phyloP scores from a whole-genome alignment of 2,797 vertebrate species.

The Chromobotia macracanthus region DNA sequence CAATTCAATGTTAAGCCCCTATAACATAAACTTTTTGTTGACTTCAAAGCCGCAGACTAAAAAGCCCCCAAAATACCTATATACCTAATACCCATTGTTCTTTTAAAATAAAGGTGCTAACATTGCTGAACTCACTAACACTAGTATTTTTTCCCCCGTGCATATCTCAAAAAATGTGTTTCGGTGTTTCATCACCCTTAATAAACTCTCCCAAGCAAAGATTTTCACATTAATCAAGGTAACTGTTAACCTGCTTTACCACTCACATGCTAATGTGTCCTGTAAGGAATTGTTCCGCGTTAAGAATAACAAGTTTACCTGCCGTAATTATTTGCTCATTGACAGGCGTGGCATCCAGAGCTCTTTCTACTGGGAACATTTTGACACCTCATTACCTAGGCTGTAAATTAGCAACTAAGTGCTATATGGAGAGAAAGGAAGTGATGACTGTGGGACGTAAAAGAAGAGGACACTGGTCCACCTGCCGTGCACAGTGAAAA shows the following conservation, averaged over 20 bases:
- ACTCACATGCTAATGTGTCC: constrained; percentile 41
- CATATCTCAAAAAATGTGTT: neutral
- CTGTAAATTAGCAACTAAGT: constrained; percentile 47
- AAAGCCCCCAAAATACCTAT: too few relatives aligned
- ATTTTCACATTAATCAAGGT: neutral
- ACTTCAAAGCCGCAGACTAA: neutral
- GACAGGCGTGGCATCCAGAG: constrained; percentile 21
- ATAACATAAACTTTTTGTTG: too few relatives aligned
- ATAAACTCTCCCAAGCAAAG: neutral
- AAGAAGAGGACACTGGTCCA: constrained; percentile 35
- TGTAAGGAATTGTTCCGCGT: constrained; percentile 34
- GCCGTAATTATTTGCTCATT: constrained; percentile 48
- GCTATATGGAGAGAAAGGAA: constrained; percentile 45
- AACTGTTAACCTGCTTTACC: constrained; percentile 39
- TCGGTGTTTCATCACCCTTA: neutral
- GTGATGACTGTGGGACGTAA: constrained; percentile 40
- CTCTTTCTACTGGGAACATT: constrained; percentile 34
- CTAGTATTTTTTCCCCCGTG: neutral
- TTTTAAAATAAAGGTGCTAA: too few relatives aligned
- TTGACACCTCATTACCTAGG: constrained; percentile 50
- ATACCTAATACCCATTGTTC: too few relatives aligned
- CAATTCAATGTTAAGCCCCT: too few relatives aligned
- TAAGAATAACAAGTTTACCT: constrained; percentile 39
- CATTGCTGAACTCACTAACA: too few relatives aligned
- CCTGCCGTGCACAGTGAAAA: constrained; percentile 46